Percentiles rank a stretch among this genome's conserved stretches.
Evolutionary conservation across 1,140 invertebrate genomes (phyloP).

Genomic region (Drosophila subpulchrella): DNA sequence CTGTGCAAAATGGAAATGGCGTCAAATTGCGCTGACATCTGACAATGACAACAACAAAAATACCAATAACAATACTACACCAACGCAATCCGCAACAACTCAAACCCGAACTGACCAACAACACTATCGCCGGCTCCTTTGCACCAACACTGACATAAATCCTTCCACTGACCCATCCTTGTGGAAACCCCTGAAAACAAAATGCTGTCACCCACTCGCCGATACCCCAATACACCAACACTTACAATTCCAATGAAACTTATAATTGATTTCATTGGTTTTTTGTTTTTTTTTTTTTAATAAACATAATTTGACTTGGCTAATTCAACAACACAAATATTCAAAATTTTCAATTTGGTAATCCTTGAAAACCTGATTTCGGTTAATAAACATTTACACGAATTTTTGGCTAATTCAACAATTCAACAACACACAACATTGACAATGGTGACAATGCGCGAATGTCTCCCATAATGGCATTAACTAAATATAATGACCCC

Average conservation of each 20-base stretch:
- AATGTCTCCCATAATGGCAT: slow-evolving; percentile 42
- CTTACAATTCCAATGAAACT: neutral
- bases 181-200: slow-evolving; percentile 28
- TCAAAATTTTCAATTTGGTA: neutral
- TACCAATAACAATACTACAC: slow-evolving; percentile 27
- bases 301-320: neutral
- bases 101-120: slow-evolving; percentile 29
- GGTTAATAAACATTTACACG: no score
- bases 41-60: slow-evolving; percentile 56
- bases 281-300: neutral
- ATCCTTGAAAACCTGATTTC: neutral
- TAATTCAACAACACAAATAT: slow-evolving; percentile 10
- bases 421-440: neutral
- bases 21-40: slow-evolving; percentile 84
- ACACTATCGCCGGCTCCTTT: slow-evolving; percentile 16
- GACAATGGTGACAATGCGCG: slow-evolving; percentile 36
- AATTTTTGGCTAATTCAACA: neutral
- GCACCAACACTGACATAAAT: slow-evolving; percentile 67
- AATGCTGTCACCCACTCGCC: no score
- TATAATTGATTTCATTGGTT: neutral
- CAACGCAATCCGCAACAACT: slow-evolving; percentile 20
- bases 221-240: neutral
- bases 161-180: slow-evolving; percentile 4
- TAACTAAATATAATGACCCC: slow-evolving; percentile 53
- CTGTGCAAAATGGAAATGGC: slow-evolving; percentile 74